A percentile compares a stretch with the other conserved stretches of the same genome.
Conservation (phyloP, 2,797 vertebrate species). For the Sardinella longiceps region DNA sequence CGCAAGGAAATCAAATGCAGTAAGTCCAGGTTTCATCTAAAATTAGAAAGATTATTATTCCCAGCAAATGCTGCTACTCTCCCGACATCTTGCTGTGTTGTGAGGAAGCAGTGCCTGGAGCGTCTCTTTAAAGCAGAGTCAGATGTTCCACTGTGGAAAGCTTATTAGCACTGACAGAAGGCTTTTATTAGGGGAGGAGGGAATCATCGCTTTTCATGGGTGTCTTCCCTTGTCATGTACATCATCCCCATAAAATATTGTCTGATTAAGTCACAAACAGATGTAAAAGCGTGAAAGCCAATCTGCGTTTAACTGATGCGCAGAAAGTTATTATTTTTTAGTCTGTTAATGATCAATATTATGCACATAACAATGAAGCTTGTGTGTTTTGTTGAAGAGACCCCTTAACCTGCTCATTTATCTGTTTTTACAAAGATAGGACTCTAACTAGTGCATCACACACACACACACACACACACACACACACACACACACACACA, state of each 20-base stretch:
- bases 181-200: slow-evolving; percentile 19
- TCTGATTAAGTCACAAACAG: slow-evolving; percentile 12
- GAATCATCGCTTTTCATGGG: slow-evolving; percentile 10
- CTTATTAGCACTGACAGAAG: slow-evolving; percentile 18
- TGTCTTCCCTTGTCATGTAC: slow-evolving; percentile 9
- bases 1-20: not conserved
- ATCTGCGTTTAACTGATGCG: not conserved
- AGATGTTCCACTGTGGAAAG: slow-evolving; percentile 23
- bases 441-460: not conserved
- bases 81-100: not conserved
- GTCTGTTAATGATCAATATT: slow-evolving; percentile 6
- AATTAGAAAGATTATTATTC: slow-evolving; percentile 2
- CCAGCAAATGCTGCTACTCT: not conserved
- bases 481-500: not conserved
- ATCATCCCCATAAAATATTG: slow-evolving; percentile 23
- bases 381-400: not conserved
- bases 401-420: not conserved
- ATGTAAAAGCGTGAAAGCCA: slow-evolving; percentile 17
- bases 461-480: not conserved
- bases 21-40: slow-evolving; percentile 6
- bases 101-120: not conserved
- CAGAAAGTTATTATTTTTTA: slow-evolving; percentile 10
- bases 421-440: not conserved
- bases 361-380: not conserved
- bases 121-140: slow-evolving; percentile 6